Percentiles rank a stretch among this genome's conserved stretches.
Evolutionary conservation across 2,113 vertebrate genomes (phyloP).

Genomic region (Carollia perspicillata): DNA sequence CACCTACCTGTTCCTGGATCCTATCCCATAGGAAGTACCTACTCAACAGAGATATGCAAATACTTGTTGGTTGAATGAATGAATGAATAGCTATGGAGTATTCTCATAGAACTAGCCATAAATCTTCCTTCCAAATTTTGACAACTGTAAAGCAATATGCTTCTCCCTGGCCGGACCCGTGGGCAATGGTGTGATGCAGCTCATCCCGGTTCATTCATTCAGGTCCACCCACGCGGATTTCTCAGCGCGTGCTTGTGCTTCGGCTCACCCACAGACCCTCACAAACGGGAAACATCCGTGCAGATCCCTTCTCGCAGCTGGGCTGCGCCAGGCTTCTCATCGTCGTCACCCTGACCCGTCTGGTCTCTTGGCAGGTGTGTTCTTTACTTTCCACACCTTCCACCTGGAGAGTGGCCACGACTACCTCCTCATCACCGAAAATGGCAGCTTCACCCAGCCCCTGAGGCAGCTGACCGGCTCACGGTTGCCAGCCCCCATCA

Average conservation of each 20-base stretch:
- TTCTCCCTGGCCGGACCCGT: not conserved
- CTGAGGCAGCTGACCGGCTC: constrained; percentile 95
- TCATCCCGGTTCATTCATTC: not conserved
- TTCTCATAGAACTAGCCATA: not conserved
- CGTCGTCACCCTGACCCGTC: not conserved
- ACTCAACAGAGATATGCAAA: not conserved
- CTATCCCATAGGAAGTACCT: not conserved
- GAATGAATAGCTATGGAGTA: not conserved
- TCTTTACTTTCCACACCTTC: constrained; percentile 98
- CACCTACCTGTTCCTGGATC: not conserved
- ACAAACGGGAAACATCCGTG: not conserved
- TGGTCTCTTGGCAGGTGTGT: constrained; percentile 86
- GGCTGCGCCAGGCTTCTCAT: not conserved
- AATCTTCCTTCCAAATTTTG: not conserved
- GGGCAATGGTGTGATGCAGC: not conserved
- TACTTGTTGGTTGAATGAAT: not conserved
- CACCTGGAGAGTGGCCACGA: constrained; percentile 97
- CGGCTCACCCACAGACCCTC: accelerated
- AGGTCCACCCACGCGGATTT: not conserved
- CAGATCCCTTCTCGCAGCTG: accelerated
- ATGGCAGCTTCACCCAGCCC: constrained; percentile 92
- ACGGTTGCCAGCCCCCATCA: constrained; percentile 90
- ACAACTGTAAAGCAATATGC: not conserved
- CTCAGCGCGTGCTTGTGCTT: accelerated
- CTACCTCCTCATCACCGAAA: constrained; percentile 95